Evolutionary conservation across 2,888 invertebrate genomes (phyloP), one percentile per base, ranked within the genome.

Genomic region (Lepidocyrtinus sp.): DNA sequence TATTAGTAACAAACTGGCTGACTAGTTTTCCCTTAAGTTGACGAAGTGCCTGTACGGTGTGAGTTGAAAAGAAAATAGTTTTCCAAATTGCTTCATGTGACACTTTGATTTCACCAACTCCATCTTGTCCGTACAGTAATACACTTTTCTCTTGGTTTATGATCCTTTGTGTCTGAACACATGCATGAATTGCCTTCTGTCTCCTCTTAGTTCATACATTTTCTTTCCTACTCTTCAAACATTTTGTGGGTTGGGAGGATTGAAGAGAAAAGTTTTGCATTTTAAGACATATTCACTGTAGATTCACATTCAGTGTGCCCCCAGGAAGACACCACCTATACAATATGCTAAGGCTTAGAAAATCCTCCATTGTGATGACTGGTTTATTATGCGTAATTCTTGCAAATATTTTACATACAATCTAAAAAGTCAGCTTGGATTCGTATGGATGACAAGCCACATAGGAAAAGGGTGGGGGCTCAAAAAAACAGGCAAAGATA

Each of bases 101-200:
- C 78, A 78, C 78, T 78, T 78, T 78, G 78, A 78, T 78, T 78
- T 78, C 73, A 78, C 78, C 63, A 78, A 50, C 73, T 78, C 73
- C 78, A 78, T 78, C 78, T 78, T 70, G 73, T 64, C 72, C 62
- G 55, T 50, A 72, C 21, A 68, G n/a, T 77, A 77, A 61, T 75
- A 62, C 25, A 67, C 65, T 71, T 69, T 75, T 75, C 59, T n/a
- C n/a, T 70, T 78, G 78, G 68, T 73, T 78, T 73, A 78, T 78
- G 73, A 59, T 61, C 46, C 65, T 72, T 36, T 72, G 63, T 68
- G 63, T 25, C 24, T 36, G 45, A 71, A 22, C 68, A n/a, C n/a
- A n/a, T n/a, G n/a, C n/a, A n/a, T n/a, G n/a, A n/a, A n/a, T n/a
- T n/a, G n/a, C n/a, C n/a, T n/a, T n/a, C n/a, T n/a, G n/a, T n/a